Evolutionary conservation across 2,113 vertebrate species (phyloP), one percentile per base, ranked within the genome.

Genomic region (Perccottus glenii): DNA sequence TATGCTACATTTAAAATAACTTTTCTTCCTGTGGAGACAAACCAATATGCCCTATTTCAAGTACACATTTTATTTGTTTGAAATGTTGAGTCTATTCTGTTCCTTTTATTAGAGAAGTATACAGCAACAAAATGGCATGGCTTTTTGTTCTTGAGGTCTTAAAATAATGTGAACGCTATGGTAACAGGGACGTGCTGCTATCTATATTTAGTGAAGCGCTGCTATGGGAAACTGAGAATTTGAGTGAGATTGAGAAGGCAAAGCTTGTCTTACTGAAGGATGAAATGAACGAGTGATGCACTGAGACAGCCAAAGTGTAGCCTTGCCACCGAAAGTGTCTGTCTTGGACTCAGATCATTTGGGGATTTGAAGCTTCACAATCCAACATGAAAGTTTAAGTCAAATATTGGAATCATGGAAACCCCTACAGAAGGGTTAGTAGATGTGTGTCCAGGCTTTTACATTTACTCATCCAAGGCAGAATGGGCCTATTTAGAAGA

Each of bases 401-500:
- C 6, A 27, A 43, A 43, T n/a, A 43, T 9, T 36, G 33, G 9
- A 38, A 8, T 11, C 11, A 4, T 14, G 44, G 32, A 9, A 8
- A 36, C 14, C 5, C 6, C 38, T 6, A 8, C 38, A 8, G 38
- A 40, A 12, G 49, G 35, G 14, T 27, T 14, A 19, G 55, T 65
- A 12, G 60, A 40, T 5, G n/a, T 69, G 11, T 11, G 1, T 9
- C n/a, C 14, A 11, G 5, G 32, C 11, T 55, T 62, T 32, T 2
- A 3, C 19, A 27, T 27, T 27, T 27, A 27, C 19, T 27, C 19
- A 27, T 27, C 19, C 19, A 3, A 27, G 19, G 3, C 55, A 0
- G 35, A 16, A 27, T 42, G 64, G 33, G 71, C 35, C 73, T 73
- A 76, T 63, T 73, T 68, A 78, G 49, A 66, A 11, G 35, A 56